Evolutionary conservation across 2,888 invertebrate species (phyloP), one percentile per base, ranked within the genome.

Genomic region (Diarsia rubi): DNA sequence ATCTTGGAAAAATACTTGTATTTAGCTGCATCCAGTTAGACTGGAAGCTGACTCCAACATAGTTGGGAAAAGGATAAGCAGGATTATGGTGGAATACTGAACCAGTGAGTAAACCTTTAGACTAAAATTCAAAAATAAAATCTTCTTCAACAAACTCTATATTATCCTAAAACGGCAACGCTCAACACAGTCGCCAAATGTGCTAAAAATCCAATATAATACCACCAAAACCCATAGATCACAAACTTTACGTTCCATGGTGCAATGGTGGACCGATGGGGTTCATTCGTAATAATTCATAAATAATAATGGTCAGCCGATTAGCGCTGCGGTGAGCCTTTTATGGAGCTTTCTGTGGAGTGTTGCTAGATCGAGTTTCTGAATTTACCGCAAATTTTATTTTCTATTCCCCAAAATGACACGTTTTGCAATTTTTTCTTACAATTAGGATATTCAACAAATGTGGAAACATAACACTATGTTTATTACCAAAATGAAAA

Each of bases 231-330:
- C n/a, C 12, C 65, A 74, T 73, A 49, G 8, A 78, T 78, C 64
- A 81, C 49, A 21, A 27, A 60, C 73, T 73, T 70, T 67, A 73
- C 68, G 68, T 66, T 63, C 52, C 70, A 68, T 62, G 45, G 72
- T 73, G 73, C 52, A 68, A 68, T 62, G 45, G 72, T 73, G 73
- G 76, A 79, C 83, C 74, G 60, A 78, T 79, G 74, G 81, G 76
- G 79, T 85, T 83, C 86, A 86, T 84, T 84, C 76, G 78, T 78
- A 85, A 88, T 91, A 89, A 88, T 89, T 90, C 89, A 91, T 88
- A 89, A 89, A 88, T 91, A 91, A 90, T 91, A 92, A 91, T 90
- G 89, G 86, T 74, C 76, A 77, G 71, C 62, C 91, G 89, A 92
- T 94, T 93, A 93, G 89, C 88, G 79, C 85, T 86, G 87, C 86